Conservation (phyloP, 37 sponge, comb jelly and placozoan species). For the Crambe crambe region DNA sequence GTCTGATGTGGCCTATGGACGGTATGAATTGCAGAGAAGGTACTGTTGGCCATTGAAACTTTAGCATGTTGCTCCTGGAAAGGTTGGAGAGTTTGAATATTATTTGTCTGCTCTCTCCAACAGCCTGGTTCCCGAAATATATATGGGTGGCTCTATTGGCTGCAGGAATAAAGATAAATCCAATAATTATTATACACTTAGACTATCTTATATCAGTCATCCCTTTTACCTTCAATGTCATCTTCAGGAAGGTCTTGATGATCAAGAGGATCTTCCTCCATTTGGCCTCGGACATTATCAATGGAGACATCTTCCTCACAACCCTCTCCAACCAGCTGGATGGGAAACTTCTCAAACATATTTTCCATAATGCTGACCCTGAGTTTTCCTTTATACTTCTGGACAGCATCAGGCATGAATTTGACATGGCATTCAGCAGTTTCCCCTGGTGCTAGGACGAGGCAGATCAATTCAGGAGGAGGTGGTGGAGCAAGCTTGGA, state of each 20-base stretch:
- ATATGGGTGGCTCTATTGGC: slow-evolving; percentile 66
- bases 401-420: slow-evolving; percentile 46
- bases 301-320: slow-evolving; percentile 85
- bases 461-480: slow-evolving; percentile 31
- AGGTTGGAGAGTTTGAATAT: slow-evolving; percentile 88
- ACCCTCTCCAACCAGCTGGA: slow-evolving; percentile 90
- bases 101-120: slow-evolving; percentile 79
- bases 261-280: not conserved
- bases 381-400: slow-evolving; percentile 46
- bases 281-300: slow-evolving; percentile 51
- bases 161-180: slow-evolving; percentile 4
- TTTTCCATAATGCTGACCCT: slow-evolving; percentile 69
- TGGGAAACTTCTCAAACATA: slow-evolving; percentile 85
- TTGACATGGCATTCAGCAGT: slow-evolving; percentile 45
- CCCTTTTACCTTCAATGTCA: slow-evolving; percentile 1
- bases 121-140: slow-evolving; percentile 82
- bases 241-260: slow-evolving; percentile 14
- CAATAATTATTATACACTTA: not conserved
- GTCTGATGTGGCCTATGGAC: slow-evolving; percentile 85
- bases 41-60: slow-evolving; percentile 71
- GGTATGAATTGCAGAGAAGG: slow-evolving; percentile 78
- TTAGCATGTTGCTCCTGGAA: slow-evolving; percentile 49
- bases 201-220: not conserved
- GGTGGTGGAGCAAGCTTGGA: slow-evolving; percentile 1
- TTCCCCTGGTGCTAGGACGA: slow-evolving; percentile 52